These are phyloP conservation scores for Vicugna pacos DNA, from an alignment of 2,113 vertebrate genomes.

Conservation along the genomic window DNA sequence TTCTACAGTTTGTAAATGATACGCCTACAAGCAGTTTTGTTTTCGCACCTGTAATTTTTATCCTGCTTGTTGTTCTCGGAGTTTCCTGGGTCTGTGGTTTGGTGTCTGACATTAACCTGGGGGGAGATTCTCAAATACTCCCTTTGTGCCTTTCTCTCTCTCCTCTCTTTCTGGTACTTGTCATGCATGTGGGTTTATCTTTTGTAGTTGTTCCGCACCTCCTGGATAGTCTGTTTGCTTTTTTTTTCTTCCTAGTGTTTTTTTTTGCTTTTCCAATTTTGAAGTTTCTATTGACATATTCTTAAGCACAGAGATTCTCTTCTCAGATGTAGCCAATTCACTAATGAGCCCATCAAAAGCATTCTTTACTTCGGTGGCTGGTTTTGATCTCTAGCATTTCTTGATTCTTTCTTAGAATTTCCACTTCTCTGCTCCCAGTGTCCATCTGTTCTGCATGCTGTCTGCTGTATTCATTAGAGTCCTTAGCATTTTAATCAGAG, in stretches of 20 bases:
- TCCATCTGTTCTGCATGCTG: constrained; percentile 12
- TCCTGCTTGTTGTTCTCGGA: neutral
- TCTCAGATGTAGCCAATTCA: neutral
- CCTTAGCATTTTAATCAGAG: neutral
- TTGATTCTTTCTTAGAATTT: neutral
- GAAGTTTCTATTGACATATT: neutral
- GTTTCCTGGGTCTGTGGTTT: neutral
- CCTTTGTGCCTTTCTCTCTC: neutral
- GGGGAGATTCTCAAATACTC: neutral
- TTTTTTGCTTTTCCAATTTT: neutral
- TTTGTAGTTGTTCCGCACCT: neutral
- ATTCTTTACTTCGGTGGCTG: neutral
- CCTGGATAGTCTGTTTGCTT: neutral
- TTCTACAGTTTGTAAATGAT: neutral
- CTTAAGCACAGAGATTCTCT: neutral
- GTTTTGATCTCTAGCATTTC: neutral
- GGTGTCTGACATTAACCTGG: neutral
- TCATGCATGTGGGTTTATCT: neutral
- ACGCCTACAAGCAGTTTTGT: neutral
- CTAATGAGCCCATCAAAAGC: neutral
- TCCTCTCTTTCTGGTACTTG: neutral
- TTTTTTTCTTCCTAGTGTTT: neutral
- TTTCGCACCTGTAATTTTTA: neutral
- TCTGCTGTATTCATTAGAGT: neutral
- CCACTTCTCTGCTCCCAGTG: neutral